These are phyloP conservation scores for Pangasius djambal DNA, from an alignment of 2,797 vertebrate species.

Conservation along the genomic window DNA sequence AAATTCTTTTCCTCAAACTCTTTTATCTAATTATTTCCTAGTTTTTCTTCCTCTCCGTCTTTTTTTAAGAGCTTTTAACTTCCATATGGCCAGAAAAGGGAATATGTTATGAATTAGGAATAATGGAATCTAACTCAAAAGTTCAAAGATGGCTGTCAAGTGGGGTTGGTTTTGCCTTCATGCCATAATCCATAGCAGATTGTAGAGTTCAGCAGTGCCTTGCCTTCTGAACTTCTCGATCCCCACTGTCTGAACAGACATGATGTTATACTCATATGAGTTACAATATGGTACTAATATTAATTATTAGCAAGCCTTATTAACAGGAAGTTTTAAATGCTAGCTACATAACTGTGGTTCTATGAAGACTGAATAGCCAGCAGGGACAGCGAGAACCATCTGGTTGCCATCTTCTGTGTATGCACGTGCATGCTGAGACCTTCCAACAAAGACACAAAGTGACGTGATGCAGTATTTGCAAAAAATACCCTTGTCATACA, in stretches of 20 bases:
- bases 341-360: neutral
- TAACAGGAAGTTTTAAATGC: neutral
- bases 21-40: slow-evolving; percentile 35
- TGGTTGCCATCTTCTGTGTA: neutral
- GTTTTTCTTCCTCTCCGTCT: slow-evolving; percentile 6
- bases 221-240: neutral
- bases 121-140: slow-evolving; percentile 64
- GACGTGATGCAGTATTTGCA: neutral
- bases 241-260: neutral
- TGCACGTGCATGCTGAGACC: neutral
- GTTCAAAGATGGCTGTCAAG: slow-evolving; percentile 53
- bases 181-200: slow-evolving; percentile 31
- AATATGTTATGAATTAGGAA: slow-evolving; percentile 71
- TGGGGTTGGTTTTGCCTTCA: slow-evolving; percentile 32
- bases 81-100: slow-evolving; percentile 62
- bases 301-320: neutral
- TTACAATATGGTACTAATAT: neutral
- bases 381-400: neutral
- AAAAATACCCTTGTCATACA: neutral
- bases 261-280: neutral
- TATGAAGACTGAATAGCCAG: neutral
- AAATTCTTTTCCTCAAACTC: neutral
- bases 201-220: neutral
- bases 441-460: neutral
- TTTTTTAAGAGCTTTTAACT: slow-evolving; percentile 68